Evolutionary conservation across 2,797 vertebrate genomes (phyloP), one percentile per base, ranked within the genome.

Genomic region (Leptodactylus fallax): DNA sequence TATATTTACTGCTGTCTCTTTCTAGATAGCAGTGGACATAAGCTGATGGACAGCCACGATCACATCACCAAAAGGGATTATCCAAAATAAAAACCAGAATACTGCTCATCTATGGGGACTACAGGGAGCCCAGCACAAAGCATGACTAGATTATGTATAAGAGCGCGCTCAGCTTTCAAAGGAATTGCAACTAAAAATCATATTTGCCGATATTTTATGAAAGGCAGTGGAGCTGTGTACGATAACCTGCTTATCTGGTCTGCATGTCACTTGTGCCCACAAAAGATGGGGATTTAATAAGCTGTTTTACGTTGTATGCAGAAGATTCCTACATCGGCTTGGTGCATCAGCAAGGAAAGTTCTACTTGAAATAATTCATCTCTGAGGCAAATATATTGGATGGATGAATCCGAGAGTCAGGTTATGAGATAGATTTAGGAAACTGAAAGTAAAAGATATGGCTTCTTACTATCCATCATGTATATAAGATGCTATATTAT

Each of bases 31-130:
- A 77, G 36, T 77, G 71, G 71, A 77, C 56, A 19, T 77, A 77
- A 85, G 71, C 83, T 63, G 71, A 85, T 49, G 71, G 83, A 85
- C 83, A 85, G 55, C 21, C 36, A 27, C 63, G 83, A 76, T 85
- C 55, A 74, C 58, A 85, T 77, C 56, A 77, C 71, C 76, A 85
- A 61, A 85, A 49, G 79, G 56, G 83, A 85, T 85, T 76, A 77
- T 85, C 10, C 27, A 85, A 85, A 76, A 53, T 76, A 25, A 23
- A 63, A 27, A 16, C 45, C 13, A 23, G 36, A 84, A 84, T 77
- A 58, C 55, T 17, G 21, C 9, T 23, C 36, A 19, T 16, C 71
- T 23, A 25, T n/a, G 45, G 17, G 12, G 27, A 60, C 71, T 51
- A 58, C 83, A 9, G 83, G 56, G 83, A 76, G 36, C 71, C n/a